These are phyloP conservation scores for Zaprionus tsacasi DNA, from an alignment of 1,140 invertebrate species.

Conservation along the genomic window DNA sequence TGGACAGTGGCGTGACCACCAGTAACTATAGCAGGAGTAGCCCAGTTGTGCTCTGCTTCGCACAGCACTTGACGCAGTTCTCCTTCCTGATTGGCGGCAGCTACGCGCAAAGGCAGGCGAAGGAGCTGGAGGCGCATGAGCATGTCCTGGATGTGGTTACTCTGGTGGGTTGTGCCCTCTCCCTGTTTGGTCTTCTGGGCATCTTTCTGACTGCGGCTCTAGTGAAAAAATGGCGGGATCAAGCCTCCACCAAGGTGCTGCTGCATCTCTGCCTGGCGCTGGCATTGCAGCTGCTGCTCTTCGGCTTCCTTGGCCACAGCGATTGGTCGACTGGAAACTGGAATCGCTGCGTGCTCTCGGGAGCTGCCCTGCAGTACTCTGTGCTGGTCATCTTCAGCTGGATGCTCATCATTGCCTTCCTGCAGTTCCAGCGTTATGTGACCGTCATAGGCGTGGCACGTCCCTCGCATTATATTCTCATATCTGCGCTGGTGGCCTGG, in stretches of 20 bases:
- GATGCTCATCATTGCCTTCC: constrained; percentile 88
- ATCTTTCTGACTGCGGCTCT: constrained; percentile 86
- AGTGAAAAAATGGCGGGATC: constrained; percentile 86
- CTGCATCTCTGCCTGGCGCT: constrained; percentile 86
- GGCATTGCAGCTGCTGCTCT: constrained; percentile 86
- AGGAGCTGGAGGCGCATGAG: constrained; percentile 76
- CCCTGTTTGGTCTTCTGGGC: constrained; percentile 85
- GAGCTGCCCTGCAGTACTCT: constrained; percentile 87
- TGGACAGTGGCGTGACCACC: constrained; percentile 57
- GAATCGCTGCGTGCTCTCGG: constrained; percentile 84
- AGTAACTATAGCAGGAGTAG: neutral
- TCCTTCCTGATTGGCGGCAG: constrained; percentile 85
- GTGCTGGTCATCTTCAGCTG: constrained; percentile 87
- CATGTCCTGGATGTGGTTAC: constrained; percentile 86
- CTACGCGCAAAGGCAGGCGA: constrained; percentile 8
- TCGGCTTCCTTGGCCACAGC: constrained; percentile 65
- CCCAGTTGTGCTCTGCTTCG: constrained; percentile 84
- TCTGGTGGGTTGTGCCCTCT: constrained; percentile 86
- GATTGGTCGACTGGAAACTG: constrained; percentile 46
- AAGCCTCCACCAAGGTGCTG: constrained; percentile 87
- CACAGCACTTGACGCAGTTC: constrained; percentile 87
- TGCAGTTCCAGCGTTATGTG: constrained; percentile 88
- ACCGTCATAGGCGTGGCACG: constrained; percentile 85
- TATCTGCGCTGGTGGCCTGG: constrained; percentile 86
- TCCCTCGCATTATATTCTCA: constrained; percentile 85